phyloP scores from a whole-genome alignment of 2,797 vertebrate species.

The Xiphophorus birchmanni region DNA sequence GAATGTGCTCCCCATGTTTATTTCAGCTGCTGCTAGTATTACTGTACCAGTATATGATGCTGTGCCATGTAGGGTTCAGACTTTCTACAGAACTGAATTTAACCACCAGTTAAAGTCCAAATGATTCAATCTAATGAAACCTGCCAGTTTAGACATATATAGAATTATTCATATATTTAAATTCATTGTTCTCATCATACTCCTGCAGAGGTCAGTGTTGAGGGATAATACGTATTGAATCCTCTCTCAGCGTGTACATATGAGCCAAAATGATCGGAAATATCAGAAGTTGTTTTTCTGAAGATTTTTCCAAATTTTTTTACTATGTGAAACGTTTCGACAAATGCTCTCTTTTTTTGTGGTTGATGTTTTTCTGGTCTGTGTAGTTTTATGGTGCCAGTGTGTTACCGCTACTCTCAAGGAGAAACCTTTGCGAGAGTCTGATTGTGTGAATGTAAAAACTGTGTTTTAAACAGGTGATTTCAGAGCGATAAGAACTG shows the following conservation, averaged over 20 bases:
- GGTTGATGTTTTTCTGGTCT: slow-evolving; percentile 60
- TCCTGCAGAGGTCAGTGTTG: slow-evolving; percentile 54
- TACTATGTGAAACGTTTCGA: slow-evolving; percentile 66
- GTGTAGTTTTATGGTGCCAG: slow-evolving; percentile 57
- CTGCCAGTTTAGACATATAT: slow-evolving; percentile 48
- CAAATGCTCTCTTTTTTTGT: slow-evolving; percentile 34
- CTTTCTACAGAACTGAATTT: slow-evolving; percentile 45
- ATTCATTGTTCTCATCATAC: slow-evolving; percentile 53
- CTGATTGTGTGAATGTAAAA: slow-evolving; percentile 46
- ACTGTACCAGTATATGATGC: slow-evolving; percentile 49
- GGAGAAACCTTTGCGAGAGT: slow-evolving; percentile 27
- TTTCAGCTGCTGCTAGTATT: slow-evolving; percentile 42
- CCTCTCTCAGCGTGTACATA: slow-evolving; percentile 78
- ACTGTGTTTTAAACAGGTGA: slow-evolving; percentile 52
- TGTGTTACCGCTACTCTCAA: slow-evolving; percentile 37
- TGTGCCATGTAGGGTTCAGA: slow-evolving; percentile 34
- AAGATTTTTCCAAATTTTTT: slow-evolving; percentile 61
- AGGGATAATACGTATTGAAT: slow-evolving; percentile 39
- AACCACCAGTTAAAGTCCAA: slow-evolving; percentile 15
- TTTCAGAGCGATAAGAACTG: slow-evolving; percentile 47
- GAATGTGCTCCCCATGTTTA: not conserved
- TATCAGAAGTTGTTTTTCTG: slow-evolving; percentile 60
- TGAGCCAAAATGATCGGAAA: slow-evolving; percentile 61
- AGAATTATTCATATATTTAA: slow-evolving; percentile 55
- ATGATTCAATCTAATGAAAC: slow-evolving; percentile 30